Percentiles rank a stretch among this genome's conserved stretches.
These are phyloP conservation scores for Lipotes vexillifer DNA, from an alignment of 2,113 vertebrate genomes.

Conservation along the genomic window DNA sequence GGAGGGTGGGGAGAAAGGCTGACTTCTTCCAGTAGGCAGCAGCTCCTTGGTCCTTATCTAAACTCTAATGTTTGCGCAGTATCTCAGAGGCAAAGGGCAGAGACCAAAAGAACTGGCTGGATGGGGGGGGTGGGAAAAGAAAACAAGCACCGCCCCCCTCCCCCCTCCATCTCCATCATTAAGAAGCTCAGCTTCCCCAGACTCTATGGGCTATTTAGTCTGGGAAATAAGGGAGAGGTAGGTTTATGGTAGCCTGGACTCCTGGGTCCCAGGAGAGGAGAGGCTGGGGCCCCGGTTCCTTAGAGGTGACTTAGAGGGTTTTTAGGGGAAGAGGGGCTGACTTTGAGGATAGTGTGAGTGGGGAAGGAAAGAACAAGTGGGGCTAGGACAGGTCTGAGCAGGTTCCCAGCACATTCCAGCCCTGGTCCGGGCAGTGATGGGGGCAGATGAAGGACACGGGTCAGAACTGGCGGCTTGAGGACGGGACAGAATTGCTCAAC, in stretches of 20 bases:
- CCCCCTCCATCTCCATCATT: fast-evolving
- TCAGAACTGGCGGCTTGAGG: not conserved
- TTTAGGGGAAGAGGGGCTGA: not conserved
- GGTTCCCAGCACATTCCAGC: not conserved
- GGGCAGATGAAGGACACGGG: not conserved
- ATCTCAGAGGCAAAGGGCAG: not conserved
- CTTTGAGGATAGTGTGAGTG: not conserved
- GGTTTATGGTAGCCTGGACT: too few species aligned
- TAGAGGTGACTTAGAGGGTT: not conserved
- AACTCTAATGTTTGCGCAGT: not conserved
- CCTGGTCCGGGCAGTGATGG: not conserved
- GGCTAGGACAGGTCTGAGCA: not conserved
- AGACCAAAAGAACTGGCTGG: not conserved
- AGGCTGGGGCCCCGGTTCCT: not conserved
- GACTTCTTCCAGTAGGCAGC: not conserved
- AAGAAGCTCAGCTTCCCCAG: not conserved
- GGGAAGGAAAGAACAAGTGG: not conserved
- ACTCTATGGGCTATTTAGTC: not conserved
- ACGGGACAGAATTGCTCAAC: not conserved
- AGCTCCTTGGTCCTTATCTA: constrained; percentile 43
- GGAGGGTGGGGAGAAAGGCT: not conserved
- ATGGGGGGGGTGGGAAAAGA: not conserved
- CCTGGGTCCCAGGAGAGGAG: not conserved
- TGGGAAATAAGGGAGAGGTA: not conserved
- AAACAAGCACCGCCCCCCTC: not conserved